Evolutionary conservation across 2,113 vertebrate species (phyloP).

Genomic region (human): DNA sequence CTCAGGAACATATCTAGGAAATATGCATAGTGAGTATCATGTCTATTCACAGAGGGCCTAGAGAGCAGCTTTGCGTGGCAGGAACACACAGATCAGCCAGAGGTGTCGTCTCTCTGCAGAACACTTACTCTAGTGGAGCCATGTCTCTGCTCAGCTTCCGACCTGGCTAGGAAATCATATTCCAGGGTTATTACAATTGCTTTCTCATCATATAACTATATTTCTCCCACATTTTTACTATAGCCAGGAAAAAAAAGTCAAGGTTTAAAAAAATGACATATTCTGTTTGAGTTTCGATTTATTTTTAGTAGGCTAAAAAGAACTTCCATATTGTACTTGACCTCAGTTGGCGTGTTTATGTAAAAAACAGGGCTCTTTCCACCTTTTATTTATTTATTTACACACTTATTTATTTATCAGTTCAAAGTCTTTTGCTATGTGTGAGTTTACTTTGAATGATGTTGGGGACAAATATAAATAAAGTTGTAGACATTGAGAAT

Average conservation of each 20-base stretch:
- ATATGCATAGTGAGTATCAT: not conserved
- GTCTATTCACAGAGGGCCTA: fast-evolving
- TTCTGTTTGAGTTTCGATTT: not conserved
- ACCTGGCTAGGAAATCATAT: not conserved
- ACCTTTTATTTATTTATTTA: not conserved
- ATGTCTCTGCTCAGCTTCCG: not conserved
- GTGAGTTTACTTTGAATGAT: not conserved
- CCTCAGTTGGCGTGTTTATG: not conserved
- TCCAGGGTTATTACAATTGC: not conserved
- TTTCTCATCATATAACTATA: not conserved
- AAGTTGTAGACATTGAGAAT: not conserved
- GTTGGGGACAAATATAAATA: not conserved
- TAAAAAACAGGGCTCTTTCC: not conserved
- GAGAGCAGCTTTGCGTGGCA: not conserved
- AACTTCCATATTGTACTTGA: not conserved
- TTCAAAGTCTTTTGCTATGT: not conserved
- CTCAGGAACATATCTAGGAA: not conserved
- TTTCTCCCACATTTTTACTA: not conserved
- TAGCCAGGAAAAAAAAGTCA: not conserved
- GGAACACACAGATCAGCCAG: not conserved
- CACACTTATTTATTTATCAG: not conserved
- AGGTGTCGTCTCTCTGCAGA: not conserved
- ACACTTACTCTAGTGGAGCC: not conserved
- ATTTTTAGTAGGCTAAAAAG: not conserved
- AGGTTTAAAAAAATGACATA: not conserved